Evolutionary conservation across 2,113 vertebrate genomes (phyloP).

Genomic region (human (Homo sapiens)): DNA sequence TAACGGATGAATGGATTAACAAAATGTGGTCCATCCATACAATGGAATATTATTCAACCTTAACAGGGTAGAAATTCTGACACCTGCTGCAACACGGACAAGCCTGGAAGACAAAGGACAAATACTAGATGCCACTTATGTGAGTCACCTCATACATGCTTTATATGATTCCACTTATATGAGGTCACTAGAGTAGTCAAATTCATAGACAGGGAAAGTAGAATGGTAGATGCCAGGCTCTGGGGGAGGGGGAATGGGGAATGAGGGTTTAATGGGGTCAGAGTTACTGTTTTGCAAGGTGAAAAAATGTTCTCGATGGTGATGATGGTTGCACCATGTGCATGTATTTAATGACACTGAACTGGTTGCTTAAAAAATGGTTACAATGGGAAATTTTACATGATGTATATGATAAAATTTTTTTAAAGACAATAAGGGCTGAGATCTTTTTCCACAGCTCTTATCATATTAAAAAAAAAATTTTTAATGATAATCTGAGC

Average conservation of each 20-base stretch:
- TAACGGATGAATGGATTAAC: neutral
- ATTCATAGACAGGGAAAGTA: neutral
- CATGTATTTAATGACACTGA: neutral
- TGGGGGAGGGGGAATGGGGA: neutral
- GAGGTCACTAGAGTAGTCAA: neutral
- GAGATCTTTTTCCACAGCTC: neutral
- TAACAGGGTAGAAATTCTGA: neutral
- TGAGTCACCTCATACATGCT: neutral
- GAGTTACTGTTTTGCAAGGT: neutral
- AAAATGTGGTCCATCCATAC: neutral
- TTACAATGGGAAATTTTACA: neutral
- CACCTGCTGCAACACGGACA: rapidly evolving
- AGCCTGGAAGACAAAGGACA: neutral
- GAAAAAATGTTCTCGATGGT: neutral
- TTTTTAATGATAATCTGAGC: too few relatives aligned
- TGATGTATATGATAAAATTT: neutral
- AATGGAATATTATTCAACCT: neutral
- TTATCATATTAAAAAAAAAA: too few relatives aligned
- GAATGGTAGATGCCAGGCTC: too few relatives aligned
- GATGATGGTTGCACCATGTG: too few relatives aligned
- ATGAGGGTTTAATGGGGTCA: too few relatives aligned
- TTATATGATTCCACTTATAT: neutral
- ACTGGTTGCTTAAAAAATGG: neutral
- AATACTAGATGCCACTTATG: neutral
- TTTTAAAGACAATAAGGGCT: neutral